phyloP scores from a whole-genome alignment of 2,888 invertebrate species.

The Theretra japonica region DNA sequence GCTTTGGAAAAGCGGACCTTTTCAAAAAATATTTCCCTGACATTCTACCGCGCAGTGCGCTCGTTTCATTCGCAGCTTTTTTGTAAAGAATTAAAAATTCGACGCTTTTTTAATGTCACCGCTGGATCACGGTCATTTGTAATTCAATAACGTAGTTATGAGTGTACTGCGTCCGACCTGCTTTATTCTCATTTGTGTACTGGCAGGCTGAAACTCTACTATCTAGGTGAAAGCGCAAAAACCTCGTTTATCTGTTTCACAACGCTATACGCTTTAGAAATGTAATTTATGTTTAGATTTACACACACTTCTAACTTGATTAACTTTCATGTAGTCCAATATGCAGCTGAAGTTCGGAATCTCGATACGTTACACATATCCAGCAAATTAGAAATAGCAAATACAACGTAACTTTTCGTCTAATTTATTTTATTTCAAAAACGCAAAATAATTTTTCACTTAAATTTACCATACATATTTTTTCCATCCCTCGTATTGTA shows the following conservation, averaged over 20 bases:
- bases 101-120: slow-evolving; percentile 48
- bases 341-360: too few species aligned
- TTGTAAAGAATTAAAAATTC: slow-evolving; percentile 63
- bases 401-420: too few species aligned
- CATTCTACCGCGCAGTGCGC: slow-evolving; percentile 71
- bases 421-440: too few species aligned
- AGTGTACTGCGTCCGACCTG: not conserved
- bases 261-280: too few species aligned
- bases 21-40: slow-evolving; percentile 81
- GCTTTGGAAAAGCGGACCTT: slow-evolving; percentile 81
- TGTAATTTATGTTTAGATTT: too few species aligned
- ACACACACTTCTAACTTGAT: too few species aligned
- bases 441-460: too few species aligned
- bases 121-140: slow-evolving; percentile 37
- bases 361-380: too few species aligned
- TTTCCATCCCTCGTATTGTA: too few species aligned
- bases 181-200: not conserved
- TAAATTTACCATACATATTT: too few species aligned
- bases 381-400: too few species aligned
- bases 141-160: not conserved
- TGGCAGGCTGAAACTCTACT: not conserved
- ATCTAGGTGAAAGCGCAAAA: not conserved
- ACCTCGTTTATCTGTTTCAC: not conserved
- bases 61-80: slow-evolving; percentile 67
- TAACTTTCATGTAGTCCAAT: too few species aligned